Evolutionary conservation across 1,140 invertebrate species (phyloP), one percentile per base, ranked within the genome.

Genomic region (Harlomillsia oculata): DNA sequence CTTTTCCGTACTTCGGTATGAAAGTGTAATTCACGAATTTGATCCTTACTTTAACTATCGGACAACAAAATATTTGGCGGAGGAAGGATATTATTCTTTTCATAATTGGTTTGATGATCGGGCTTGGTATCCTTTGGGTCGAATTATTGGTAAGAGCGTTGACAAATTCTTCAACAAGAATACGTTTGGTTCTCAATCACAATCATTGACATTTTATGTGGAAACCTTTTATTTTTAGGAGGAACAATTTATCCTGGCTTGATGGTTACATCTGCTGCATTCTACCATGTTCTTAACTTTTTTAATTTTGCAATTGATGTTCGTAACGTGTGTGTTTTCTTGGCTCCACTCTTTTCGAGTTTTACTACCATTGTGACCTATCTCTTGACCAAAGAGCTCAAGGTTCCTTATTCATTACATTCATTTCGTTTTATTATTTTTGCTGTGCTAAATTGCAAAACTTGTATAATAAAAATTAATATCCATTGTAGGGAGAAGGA

Each of bases 31-130:
- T 67, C 94, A 97, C 75, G 94, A 97, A 74, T 98, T 97, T 75
- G 94, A 97, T 84, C 94, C 94, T 1, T 97, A 97, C 70, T 98
- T 97, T 70, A 98, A 98, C 75, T 98, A 97, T 72, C 80, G 95
- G 67, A 97, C 94, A 32, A 98, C 95, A 11, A 83, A 89, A 63
- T 97, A 83, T 71, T 75, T 98, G 49, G 81, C 90, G 3, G 92
- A 97, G 72, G 85, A 97, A 76, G 95, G 94, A 2, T 97, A 97
- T 72, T 98, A 97, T 73, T 86, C 83, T 56, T 97, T 98, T 73
- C 91, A 97, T 71, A 98, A 98, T 73, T 98, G 94, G 94, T 98
- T 97, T 78, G 94, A 98, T 79, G 94, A 97, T 36, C 71, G 45
- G 25, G 94, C 94, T 68, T 98, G 95, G 95, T 98, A 97, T 77